Conservation (phyloP, 1,140 invertebrate genomes). For the Chrysomallon squamiferum region DNA sequence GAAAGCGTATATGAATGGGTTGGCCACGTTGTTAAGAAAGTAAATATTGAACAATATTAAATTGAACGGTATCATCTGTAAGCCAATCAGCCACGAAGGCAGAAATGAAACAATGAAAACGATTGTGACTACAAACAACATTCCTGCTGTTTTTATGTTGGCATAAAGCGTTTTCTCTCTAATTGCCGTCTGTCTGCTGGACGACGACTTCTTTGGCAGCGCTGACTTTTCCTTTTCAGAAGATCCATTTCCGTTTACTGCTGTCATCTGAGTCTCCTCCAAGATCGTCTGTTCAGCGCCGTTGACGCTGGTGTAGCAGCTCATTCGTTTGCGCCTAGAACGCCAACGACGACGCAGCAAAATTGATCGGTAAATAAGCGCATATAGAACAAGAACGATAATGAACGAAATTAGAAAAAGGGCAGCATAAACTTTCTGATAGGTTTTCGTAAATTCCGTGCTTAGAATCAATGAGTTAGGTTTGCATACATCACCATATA, state of each 20-base stretch:
- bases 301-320: conserved; percentile 21
- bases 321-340: conserved; percentile 35
- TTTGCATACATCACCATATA: conserved; percentile 21
- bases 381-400: conserved; percentile 48
- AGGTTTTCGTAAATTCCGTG: conserved; percentile 25
- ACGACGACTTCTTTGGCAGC: background rate
- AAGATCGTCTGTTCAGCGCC: conserved; percentile 7
- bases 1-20: conserved; percentile 59
- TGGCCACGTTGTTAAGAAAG: conserved; percentile 54
- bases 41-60: conserved; percentile 50
- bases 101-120: conserved; percentile 54
- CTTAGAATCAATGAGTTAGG: conserved; percentile 25
- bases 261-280: conserved; percentile 33
- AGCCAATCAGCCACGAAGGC: conserved; percentile 51
- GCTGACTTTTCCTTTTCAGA: background rate
- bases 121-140: conserved; percentile 55
- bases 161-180: conserved; percentile 41
- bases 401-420: conserved; percentile 44
- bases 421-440: conserved; percentile 47
- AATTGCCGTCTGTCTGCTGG: conserved; percentile 17
- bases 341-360: conserved; percentile 39
- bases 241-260: conserved; percentile 22
- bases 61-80: conserved; percentile 27
- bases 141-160: conserved; percentile 55
- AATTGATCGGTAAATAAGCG: conserved; percentile 50